These are phyloP conservation scores for Oligia latruncula DNA, from an alignment of 2,888 invertebrate genomes.

Conservation along the genomic window DNA sequence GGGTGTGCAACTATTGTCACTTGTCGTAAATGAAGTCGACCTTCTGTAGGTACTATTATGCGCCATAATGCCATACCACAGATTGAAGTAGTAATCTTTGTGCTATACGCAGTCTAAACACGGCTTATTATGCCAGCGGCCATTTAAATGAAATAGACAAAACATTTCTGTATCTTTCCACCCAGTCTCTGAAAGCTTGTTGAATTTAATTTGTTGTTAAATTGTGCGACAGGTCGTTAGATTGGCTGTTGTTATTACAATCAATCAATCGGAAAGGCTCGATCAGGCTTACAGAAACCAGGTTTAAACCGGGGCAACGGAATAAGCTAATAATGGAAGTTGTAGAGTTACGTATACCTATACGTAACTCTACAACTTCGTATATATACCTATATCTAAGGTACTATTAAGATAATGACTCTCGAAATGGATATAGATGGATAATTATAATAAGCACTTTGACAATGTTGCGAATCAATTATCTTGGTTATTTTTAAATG, in stretches of 20 bases:
- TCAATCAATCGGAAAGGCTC: constrained; percentile 12
- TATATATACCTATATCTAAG: no score
- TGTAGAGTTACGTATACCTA: no score
- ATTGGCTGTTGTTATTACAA: constrained; percentile 28
- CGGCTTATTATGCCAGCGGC: constrained; percentile 7
- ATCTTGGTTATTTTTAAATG: no score
- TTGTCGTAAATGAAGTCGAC: not conserved
- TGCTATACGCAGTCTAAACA: not conserved
- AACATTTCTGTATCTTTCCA: constrained; percentile 37
- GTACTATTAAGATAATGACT: no score
- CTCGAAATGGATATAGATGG: no score
- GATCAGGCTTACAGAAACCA: not conserved
- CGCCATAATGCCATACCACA: not conserved
- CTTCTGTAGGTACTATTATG: not conserved
- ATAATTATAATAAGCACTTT: no score
- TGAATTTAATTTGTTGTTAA: constrained; percentile 33
- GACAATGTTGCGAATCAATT: no score
- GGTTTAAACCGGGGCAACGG: not conserved
- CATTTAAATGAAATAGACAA: constrained; percentile 22
- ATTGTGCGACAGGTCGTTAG: constrained; percentile 31
- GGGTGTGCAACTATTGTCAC: rapidly evolving
- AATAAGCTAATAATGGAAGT: not conserved
- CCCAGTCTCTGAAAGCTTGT: constrained; percentile 23
- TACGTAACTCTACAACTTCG: no score
- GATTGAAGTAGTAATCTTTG: not conserved